Evolutionary conservation across 64 coral and sea anemone genomes (phyloP).

Genomic region (Stylophora pistillata): DNA sequence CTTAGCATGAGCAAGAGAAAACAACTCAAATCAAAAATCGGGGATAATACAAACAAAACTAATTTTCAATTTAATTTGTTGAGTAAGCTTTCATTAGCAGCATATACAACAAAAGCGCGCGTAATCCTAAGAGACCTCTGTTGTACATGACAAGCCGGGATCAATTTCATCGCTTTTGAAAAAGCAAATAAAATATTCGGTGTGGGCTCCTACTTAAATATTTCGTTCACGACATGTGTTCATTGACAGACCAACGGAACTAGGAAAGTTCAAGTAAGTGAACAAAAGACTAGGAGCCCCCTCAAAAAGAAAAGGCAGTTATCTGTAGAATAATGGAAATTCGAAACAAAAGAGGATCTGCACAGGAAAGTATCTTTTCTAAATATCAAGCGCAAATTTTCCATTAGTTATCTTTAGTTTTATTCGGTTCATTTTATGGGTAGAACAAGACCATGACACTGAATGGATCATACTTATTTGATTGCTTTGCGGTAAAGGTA

Average conservation of each 20-base stretch:
- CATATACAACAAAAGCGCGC: slow-evolving; percentile 12
- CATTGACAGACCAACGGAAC: slow-evolving; percentile 28
- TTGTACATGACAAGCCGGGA: slow-evolving; percentile 11
- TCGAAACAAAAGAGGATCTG: background rate
- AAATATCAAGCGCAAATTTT: slow-evolving; percentile 30
- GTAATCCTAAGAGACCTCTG: slow-evolving; percentile 9
- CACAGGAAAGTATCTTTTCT: slow-evolving; percentile 15
- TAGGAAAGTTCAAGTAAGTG: slow-evolving; percentile 3
- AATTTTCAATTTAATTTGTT: slow-evolving; percentile 15
- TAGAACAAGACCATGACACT: slow-evolving; percentile 22
- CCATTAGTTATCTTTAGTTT: slow-evolving; percentile 23
- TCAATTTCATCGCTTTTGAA: background rate
- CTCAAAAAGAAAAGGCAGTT: slow-evolving; percentile 7
- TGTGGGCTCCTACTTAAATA: slow-evolving; percentile 16
- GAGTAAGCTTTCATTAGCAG: slow-evolving; percentile 19
- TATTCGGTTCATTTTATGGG: slow-evolving; percentile 11
- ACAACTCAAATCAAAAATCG: slow-evolving; percentile 12
- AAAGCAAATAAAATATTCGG: slow-evolving; percentile 6
- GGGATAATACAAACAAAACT: background rate
- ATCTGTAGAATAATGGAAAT: slow-evolving; percentile 12
- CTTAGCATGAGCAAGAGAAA: slow-evolving; percentile 11
- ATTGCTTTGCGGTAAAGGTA: slow-evolving; percentile 22
- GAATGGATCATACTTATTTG: background rate
- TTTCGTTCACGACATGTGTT: slow-evolving; percentile 1
- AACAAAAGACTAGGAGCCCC: slow-evolving; percentile 15